A percentile compares a stretch with the other conserved stretches of the same genome.
These are phyloP conservation scores for Dryas iulia DNA, from an alignment of 1,140 invertebrate genomes.

Conservation along the genomic window DNA sequence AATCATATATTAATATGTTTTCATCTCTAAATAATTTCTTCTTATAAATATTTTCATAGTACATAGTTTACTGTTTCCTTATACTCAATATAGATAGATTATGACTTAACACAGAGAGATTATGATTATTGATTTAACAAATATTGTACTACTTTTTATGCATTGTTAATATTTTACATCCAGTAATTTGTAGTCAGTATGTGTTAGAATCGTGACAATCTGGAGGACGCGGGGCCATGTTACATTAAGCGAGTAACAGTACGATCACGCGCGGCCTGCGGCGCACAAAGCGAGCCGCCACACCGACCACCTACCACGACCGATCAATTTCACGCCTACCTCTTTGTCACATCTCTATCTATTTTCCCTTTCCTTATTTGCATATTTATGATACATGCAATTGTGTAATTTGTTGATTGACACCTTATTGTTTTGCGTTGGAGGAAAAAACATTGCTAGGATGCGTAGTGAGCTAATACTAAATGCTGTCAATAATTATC, in stretches of 20 bases:
- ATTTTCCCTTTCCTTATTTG: slow-evolving; percentile 58
- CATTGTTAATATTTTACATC: not conserved
- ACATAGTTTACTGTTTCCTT: no score
- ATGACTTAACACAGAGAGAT: no score
- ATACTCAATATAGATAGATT: no score
- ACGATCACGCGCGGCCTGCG: slow-evolving; percentile 51
- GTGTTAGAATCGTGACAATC: slow-evolving; percentile 48
- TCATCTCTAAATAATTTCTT: no score
- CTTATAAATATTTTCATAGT: no score
- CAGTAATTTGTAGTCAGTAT: not conserved
- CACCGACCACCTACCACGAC: slow-evolving; percentile 48
- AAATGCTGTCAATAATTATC: not conserved
- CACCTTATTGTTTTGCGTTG: slow-evolving; percentile 21
- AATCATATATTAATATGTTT: no score
- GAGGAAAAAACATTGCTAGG: slow-evolving; percentile 11
- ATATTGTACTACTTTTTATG: not conserved
- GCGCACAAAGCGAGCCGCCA: slow-evolving; percentile 43
- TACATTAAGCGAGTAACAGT: slow-evolving; percentile 52
- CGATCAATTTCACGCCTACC: slow-evolving; percentile 62
- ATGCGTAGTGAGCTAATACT: not conserved
- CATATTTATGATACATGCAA: slow-evolving; percentile 42
- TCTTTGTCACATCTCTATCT: slow-evolving; percentile 46
- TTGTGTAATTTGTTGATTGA: slow-evolving; percentile 25
- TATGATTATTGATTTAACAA: not conserved
- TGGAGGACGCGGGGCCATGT: slow-evolving; percentile 49